Percentiles rank a stretch among this genome's conserved stretches.
phyloP scores from a whole-genome alignment of 2,797 vertebrate species.

The Coluber constrictor region DNA sequence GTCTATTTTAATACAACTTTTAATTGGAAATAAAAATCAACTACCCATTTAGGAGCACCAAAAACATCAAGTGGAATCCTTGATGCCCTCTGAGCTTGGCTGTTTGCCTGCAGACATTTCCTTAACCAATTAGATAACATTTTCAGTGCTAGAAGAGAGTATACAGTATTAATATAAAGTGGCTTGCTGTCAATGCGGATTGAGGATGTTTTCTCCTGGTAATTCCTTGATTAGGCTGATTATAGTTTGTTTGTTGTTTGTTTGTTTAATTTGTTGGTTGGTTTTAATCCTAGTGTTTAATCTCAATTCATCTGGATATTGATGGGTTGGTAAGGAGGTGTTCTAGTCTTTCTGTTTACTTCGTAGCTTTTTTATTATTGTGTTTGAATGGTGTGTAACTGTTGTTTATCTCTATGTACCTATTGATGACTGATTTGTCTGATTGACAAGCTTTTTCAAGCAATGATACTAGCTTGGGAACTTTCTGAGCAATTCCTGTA shows the following conservation, averaged over 20 bases:
- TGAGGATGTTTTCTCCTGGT: not conserved
- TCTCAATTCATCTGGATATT: not conserved
- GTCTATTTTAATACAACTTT: not conserved
- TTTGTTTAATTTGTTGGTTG: accelerated
- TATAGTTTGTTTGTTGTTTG: not conserved
- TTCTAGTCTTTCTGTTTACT: not conserved
- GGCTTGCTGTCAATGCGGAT: not conserved
- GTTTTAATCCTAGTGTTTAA: not conserved
- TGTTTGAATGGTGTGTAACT: not conserved
- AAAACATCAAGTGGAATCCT: not conserved
- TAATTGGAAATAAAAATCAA: not conserved
- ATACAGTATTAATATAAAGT: not conserved
- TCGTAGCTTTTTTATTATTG: not conserved
- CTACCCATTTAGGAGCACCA: not conserved
- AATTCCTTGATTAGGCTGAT: not conserved
- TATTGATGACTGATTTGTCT: not conserved
- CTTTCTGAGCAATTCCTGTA: not conserved
- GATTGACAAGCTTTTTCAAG: not conserved
- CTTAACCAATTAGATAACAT: not conserved
- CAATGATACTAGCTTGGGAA: not conserved
- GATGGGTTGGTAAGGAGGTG: not conserved
- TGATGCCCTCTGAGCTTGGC: not conserved
- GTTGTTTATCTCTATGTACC: not conserved
- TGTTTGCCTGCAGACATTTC: not conserved
- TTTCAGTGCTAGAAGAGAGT: not conserved